Evolutionary conservation across 2,888 invertebrate species (phyloP), one percentile per base, ranked within the genome.

Genomic region (Limnephilus marmoratus): DNA sequence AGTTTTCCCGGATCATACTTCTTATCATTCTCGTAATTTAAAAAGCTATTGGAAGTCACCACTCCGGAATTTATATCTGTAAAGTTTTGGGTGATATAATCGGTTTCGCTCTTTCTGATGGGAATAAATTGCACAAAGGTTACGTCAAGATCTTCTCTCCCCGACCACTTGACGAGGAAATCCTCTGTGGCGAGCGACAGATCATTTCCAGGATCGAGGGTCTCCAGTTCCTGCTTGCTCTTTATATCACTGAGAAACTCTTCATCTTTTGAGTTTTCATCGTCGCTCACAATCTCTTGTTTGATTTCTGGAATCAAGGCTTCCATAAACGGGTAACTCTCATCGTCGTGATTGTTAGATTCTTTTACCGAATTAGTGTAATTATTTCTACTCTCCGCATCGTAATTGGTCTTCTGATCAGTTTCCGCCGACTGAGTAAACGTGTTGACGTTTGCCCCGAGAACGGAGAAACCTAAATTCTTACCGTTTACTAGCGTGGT

Each of bases 121-220:
- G 96, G 93, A n/a, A 96, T 94, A 29, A 96, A 94, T 94, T 96
- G 96, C 81, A 95, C 95, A 45, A 95, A 94, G 31, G 96, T 96
- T 2, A 96, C 94, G 94, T 96, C 96, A 94, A 96, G 96, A 92
- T 96, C 96, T 94, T 95, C 95, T 90, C 95, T 95, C 0, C 96
- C 96, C 93, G 94, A 94, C 93, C 96, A 96, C 82, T 92, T 90
- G 13, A 88, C 49, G 18, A 92, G 93, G 85, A 92, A 93, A 81
- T 53, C 90, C 90, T 93, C 91, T 24, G 91, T 87, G 15, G 92
- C 90, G 18, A 81, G n/a, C 18, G 92, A 92, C 24, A 90, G 85
- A 41, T 93, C 93, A 9, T 41, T 89, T 53, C 88, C 90, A 7
- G 86, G 91, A 24, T 93, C 92, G 53, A 93, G 93, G 90, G 93